These are phyloP conservation scores for Drosophila melanocephala DNA, from an alignment of 2,888 invertebrate species.

Conservation along the genomic window DNA sequence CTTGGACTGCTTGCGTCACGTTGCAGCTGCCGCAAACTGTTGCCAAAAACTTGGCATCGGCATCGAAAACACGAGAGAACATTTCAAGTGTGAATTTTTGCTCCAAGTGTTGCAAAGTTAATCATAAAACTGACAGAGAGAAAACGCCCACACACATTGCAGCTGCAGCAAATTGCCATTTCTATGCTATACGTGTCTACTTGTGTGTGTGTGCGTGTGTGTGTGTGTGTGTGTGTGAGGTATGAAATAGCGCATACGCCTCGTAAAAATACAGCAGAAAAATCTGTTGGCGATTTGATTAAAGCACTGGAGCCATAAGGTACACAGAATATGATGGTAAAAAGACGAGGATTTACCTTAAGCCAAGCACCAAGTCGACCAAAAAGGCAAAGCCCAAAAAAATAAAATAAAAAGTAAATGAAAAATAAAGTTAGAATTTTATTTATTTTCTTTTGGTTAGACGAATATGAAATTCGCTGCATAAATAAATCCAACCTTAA, in stretches of 20 bases:
- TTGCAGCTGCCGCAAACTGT: conserved; percentile 23
- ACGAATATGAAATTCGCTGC: conserved; percentile 3
- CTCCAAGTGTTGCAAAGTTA: conserved; percentile 46
- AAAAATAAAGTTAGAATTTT: not conserved
- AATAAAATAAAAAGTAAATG: not conserved
- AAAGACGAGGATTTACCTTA: conserved; percentile 56
- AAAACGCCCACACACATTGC: conserved; percentile 29
- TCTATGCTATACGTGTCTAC: conserved; percentile 38
- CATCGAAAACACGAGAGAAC: conserved; percentile 20
- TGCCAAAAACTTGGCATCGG: conserved; percentile 13
- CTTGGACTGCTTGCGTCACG: not conserved
- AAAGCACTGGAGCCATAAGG: conserved; percentile 55
- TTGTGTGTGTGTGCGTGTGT: conserved; percentile 26
- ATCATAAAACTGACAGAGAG: conserved; percentile 55
- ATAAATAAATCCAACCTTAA: not conserved
- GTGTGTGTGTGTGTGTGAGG: conserved; percentile 36
- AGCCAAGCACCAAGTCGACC: conserved; percentile 44
- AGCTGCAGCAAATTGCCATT: conserved; percentile 30
- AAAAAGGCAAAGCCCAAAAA: conserved; percentile 8
- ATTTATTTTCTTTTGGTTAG: not conserved
- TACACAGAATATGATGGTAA: conserved; percentile 35
- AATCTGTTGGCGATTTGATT: conserved; percentile 63
- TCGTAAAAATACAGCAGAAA: conserved; percentile 36
- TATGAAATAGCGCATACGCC: conserved; percentile 63
- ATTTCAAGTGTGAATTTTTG: conserved; percentile 52